Evolutionary conservation across 1,140 invertebrate species (phyloP).

Genomic region (Oryctes rhinoceros): DNA sequence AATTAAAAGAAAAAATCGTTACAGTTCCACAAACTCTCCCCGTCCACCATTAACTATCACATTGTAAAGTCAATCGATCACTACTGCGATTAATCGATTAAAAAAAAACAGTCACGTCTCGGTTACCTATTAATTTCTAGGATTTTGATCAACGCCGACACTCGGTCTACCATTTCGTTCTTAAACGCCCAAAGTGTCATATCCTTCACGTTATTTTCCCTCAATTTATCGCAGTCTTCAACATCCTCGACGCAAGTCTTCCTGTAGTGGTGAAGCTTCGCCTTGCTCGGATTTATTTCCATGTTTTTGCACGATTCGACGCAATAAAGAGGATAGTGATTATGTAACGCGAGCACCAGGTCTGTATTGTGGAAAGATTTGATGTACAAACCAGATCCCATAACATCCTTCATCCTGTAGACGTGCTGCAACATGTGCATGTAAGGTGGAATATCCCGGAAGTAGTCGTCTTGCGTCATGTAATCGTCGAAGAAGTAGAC

Average conservation of each 20-base stretch:
- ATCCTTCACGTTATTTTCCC: conserved; percentile 80
- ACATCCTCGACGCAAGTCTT: conserved; percentile 89
- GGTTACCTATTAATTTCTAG: conserved; percentile 60
- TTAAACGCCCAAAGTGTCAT: conserved; percentile 86
- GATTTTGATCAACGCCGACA: conserved; percentile 72
- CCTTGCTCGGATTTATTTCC: conserved; percentile 79
- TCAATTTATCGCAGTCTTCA: conserved; percentile 82
- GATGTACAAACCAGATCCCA: conserved; percentile 89
- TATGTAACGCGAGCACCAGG: conserved; percentile 86
- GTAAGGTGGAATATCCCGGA: conserved; percentile 83
- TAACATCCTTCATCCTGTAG: conserved; percentile 87
- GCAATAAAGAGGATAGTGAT: conserved; percentile 90
- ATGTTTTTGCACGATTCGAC: conserved; percentile 84
- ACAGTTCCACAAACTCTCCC: no score
- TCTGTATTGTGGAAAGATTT: conserved; percentile 94
- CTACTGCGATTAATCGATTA: no score
- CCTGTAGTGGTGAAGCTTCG: conserved; percentile 90
- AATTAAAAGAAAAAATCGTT: no score
- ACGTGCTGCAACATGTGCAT: conserved; percentile 94
- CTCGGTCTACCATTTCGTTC: conserved; percentile 72
- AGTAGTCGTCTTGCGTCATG: conserved; percentile 78
- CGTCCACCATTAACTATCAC: no score
- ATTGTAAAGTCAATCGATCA: no score
- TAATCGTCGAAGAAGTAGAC: conserved; percentile 92
- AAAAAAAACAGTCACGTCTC: background rate